These are phyloP conservation scores for Chionoecetes opilio DNA, from an alignment of 1,140 invertebrate genomes.

Conservation along the genomic window DNA sequence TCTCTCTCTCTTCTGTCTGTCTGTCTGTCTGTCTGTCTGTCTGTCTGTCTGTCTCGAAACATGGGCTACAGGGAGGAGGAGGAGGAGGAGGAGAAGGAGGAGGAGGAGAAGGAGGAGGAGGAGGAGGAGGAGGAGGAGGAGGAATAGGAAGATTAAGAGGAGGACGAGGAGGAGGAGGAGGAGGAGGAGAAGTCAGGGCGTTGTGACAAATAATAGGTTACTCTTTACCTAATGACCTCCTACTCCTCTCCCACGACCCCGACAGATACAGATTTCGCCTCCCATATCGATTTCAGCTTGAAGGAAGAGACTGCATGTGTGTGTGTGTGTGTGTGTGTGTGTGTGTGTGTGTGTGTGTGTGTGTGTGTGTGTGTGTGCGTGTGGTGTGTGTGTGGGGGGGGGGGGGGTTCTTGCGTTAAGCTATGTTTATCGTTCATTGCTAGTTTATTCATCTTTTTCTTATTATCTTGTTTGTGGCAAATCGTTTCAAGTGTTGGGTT, in stretches of 20 bases:
- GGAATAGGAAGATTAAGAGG: neutral
- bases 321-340: neutral
- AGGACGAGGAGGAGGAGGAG: neutral
- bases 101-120: neutral
- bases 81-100: neutral
- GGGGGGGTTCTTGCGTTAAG: no score
- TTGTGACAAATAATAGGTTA: slow-evolving; percentile 21
- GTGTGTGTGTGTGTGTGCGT: no score
- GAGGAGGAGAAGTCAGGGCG: neutral
- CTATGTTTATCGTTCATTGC: no score
- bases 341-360: neutral
- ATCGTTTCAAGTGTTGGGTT: no score
- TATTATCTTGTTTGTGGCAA: no score
- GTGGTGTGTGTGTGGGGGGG: no score
- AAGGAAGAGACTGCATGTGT: neutral
- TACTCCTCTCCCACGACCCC: neutral
- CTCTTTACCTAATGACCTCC: neutral
- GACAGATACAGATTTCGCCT: neutral
- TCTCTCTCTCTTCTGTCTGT: no score
- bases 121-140: neutral
- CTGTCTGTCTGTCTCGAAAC: neutral
- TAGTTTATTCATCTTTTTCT: no score
- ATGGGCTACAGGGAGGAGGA: neutral
- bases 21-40: no score
- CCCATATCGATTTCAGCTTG: neutral